Conservation (phyloP, 1,140 invertebrate genomes). For the Saccostrea glomerata region DNA sequence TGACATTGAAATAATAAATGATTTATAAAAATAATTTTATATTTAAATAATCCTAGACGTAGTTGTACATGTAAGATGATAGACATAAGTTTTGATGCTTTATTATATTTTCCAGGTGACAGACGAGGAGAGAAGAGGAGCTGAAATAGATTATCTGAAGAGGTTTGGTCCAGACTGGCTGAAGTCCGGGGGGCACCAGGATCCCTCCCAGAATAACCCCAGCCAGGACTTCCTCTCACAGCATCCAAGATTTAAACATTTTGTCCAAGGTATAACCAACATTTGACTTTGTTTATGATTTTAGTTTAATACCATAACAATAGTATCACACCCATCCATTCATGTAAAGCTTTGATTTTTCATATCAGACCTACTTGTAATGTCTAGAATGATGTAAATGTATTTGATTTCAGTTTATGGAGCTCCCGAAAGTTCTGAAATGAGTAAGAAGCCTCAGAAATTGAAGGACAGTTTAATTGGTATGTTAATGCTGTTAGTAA, state of each 20-base stretch:
- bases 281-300: too few species aligned
- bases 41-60: too few species aligned
- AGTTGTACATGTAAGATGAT: too few species aligned
- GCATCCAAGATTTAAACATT: slow-evolving; percentile 87
- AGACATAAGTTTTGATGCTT: too few species aligned
- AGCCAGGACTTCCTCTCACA: slow-evolving; percentile 83
- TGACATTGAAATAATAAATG: too few species aligned
- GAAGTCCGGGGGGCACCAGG: slow-evolving; percentile 77
- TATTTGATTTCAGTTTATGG: slow-evolving; percentile 86
- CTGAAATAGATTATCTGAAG: slow-evolving; percentile 93
- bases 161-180: slow-evolving; percentile 88
- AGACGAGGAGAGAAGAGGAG: slow-evolving; percentile 86
- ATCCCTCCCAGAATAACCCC: slow-evolving; percentile 66
- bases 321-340: too few species aligned
- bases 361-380: too few species aligned
- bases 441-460: slow-evolving; percentile 82
- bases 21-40: too few species aligned
- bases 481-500: slow-evolving; percentile 58
- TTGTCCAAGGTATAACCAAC: slow-evolving; percentile 80
- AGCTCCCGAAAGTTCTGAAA: slow-evolving; percentile 86
- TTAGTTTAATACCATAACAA: too few species aligned
- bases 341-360: too few species aligned
- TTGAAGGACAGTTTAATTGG: slow-evolving; percentile 86
- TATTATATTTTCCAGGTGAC: slow-evolving; percentile 79
- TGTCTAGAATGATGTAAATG: background rate